These are phyloP conservation scores for Tragopan temminckii DNA, from an alignment of 2,797 vertebrate genomes.

Conservation along the genomic window DNA sequence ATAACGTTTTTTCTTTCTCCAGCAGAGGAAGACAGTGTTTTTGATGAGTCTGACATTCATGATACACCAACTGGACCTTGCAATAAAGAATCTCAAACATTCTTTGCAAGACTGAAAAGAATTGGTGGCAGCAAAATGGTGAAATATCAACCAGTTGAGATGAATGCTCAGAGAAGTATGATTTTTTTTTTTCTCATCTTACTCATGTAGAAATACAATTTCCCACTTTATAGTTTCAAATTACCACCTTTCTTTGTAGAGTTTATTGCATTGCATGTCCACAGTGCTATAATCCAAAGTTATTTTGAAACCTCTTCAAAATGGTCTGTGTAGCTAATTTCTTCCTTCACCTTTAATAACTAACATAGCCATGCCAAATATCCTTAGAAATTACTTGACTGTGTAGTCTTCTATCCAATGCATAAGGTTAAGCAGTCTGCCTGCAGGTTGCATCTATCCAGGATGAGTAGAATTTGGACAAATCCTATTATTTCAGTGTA, in stretches of 20 bases:
- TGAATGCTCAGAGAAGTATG: constrained; percentile 98
- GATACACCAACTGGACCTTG: constrained; percentile 97
- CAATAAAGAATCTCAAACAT: constrained; percentile 98
- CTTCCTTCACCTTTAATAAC: not conserved
- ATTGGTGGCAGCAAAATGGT: constrained; percentile 99
- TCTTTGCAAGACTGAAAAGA: constrained; percentile 98
- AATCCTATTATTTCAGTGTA: not conserved
- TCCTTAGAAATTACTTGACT: not conserved
- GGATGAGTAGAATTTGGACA: constrained; percentile 29
- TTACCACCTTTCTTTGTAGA: constrained; percentile 67
- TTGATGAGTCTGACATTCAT: constrained; percentile 99
- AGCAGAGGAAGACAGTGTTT: constrained; percentile 99
- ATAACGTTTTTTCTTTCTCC: constrained; percentile 77
- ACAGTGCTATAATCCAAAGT: not conserved
- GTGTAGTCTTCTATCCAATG: not conserved
- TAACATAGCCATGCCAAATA: not conserved
- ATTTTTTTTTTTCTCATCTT: constrained; percentile 73
- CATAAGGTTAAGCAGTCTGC: not conserved
- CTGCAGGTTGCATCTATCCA: not conserved
- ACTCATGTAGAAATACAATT: constrained; percentile 75
- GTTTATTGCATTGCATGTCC: constrained; percentile 41
- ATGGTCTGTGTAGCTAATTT: not conserved
- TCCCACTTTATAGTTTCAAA: constrained; percentile 60
- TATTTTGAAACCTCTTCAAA: not conserved
- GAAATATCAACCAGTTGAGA: constrained; percentile 98